phyloP scores from a whole-genome alignment of 2,797 vertebrate genomes.

The Melanotaenia parkinsoni region DNA sequence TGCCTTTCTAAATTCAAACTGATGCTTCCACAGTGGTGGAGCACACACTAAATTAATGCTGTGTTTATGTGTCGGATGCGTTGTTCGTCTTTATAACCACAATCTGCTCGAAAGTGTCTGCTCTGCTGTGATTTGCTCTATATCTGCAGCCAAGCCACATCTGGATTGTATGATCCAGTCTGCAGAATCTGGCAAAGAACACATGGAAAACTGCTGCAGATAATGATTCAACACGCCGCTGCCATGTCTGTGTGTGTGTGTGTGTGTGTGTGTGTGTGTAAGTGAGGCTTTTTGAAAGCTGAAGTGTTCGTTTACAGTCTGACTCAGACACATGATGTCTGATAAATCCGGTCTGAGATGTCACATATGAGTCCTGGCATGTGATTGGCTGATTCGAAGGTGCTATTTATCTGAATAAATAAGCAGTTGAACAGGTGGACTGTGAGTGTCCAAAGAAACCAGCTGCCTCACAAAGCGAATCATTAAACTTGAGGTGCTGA shows the following conservation, averaged over 20 bases:
- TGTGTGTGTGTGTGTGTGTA: not conserved
- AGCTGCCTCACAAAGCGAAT: too few relatives aligned
- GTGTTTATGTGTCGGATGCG: constrained; percentile 25
- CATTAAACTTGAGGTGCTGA: too few relatives aligned
- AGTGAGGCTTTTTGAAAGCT: not conserved
- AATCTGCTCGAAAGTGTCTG: constrained; percentile 19
- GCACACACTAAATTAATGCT: not conserved
- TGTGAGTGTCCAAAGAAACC: too few relatives aligned
- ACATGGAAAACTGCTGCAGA: constrained; percentile 82
- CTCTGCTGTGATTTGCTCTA: constrained; percentile 54
- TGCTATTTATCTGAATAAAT: too few relatives aligned
- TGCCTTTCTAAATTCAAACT: not conserved
- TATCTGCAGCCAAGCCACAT: constrained; percentile 75
- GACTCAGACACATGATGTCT: constrained; percentile 37
- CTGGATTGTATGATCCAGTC: constrained; percentile 81
- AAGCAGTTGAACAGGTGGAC: too few relatives aligned
- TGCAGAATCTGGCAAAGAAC: constrained; percentile 76
- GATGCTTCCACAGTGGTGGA: not conserved
- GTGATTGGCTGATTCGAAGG: too few relatives aligned
- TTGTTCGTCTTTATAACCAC: constrained; percentile 24
- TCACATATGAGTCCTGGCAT: constrained; percentile 19
- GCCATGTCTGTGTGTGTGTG: constrained; percentile 28
- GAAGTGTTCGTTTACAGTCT: constrained; percentile 9
- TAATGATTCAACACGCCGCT: constrained; percentile 75
- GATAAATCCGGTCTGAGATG: constrained; percentile 19